phyloP scores from a whole-genome alignment of 2,797 vertebrate genomes.

The Hypotaenidia philippensis region DNA sequence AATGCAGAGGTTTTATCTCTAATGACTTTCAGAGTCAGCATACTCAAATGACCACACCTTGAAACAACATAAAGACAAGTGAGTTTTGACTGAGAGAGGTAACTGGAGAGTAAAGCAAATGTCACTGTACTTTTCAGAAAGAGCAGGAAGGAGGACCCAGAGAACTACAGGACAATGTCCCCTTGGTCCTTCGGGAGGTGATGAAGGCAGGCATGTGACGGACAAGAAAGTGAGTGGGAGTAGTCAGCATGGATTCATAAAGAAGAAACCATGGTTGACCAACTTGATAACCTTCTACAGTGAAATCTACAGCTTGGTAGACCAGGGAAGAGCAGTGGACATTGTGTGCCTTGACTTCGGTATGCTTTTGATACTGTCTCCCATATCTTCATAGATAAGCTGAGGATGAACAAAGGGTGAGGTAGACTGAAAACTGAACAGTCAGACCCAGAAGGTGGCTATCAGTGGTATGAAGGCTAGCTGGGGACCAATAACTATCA shows the following conservation, averaged over 20 bases:
- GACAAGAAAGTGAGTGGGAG: neutral
- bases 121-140: neutral
- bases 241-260: neutral
- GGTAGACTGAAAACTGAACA: neutral
- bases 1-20: neutral
- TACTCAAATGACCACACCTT: neutral
- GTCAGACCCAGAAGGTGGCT: fast-evolving
- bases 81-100: neutral
- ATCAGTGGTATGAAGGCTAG: fast-evolving
- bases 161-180: neutral
- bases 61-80: no score
- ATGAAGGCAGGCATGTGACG: neutral
- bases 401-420: neutral
- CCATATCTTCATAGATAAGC: neutral
- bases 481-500: neutral
- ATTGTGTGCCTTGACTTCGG: neutral
- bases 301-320: neutral
- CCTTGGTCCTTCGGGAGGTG: neutral
- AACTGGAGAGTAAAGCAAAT: neutral
- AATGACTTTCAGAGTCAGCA: neutral
- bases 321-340: neutral
- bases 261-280: neutral
- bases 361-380: neutral
- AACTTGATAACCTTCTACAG: neutral
- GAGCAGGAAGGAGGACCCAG: neutral